These are phyloP conservation scores for Tetragonisca angustula DNA, from an alignment of 2,888 invertebrate species.

Conservation along the genomic window DNA sequence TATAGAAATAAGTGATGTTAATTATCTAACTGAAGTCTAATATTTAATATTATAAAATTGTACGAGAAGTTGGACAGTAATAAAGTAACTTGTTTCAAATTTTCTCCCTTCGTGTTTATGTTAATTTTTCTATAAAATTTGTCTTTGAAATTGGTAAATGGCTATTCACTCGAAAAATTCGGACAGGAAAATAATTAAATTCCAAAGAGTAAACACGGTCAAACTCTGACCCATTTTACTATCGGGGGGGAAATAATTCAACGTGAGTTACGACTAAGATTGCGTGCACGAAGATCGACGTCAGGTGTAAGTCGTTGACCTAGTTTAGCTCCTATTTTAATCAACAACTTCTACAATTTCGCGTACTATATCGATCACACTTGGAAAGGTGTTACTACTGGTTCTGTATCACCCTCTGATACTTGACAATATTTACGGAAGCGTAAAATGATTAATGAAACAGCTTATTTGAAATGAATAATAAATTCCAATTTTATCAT, in stretches of 20 bases:
- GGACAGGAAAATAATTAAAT: slow-evolving; percentile 27
- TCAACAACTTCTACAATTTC: slow-evolving; percentile 52
- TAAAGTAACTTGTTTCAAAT: slow-evolving; percentile 50
- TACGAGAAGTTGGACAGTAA: slow-evolving; percentile 49
- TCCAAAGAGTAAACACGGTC: slow-evolving; percentile 23
- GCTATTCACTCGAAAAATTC: background rate
- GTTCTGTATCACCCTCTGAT: background rate
- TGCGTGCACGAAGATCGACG: slow-evolving; percentile 60
- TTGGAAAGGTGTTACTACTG: slow-evolving; percentile 1
- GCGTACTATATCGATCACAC: slow-evolving; percentile 34
- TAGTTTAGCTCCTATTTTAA: slow-evolving; percentile 65
- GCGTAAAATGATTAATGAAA: background rate
- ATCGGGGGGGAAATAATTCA: slow-evolving; percentile 51
- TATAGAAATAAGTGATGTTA: slow-evolving; percentile 72
- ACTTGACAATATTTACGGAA: background rate
- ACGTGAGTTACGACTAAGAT: slow-evolving; percentile 57
- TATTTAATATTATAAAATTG: slow-evolving; percentile 44
- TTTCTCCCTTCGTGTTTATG: background rate
- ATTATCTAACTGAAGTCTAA: slow-evolving; percentile 43
- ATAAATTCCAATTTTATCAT: background rate
- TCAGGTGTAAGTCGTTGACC: slow-evolving; percentile 65
- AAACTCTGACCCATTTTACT: slow-evolving; percentile 56
- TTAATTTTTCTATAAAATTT: background rate
- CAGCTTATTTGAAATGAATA: background rate
- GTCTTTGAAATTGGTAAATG: background rate